These are phyloP conservation scores for Cosmia pyralina DNA, from an alignment of 2,888 invertebrate genomes.

Conservation along the genomic window DNA sequence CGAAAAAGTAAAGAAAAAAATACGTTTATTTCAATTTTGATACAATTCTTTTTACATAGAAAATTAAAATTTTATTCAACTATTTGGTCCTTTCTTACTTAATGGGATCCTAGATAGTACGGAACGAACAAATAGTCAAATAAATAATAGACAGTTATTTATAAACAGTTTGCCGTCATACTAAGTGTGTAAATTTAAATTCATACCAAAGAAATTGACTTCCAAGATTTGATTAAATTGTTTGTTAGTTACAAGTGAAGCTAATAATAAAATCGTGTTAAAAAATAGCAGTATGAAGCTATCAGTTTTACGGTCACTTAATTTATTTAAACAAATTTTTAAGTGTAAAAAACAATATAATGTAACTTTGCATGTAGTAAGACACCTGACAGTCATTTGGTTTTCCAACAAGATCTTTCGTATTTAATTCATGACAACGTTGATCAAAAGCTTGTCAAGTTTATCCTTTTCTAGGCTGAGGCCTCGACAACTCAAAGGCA, in stretches of 20 bases:
- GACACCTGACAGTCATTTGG: background rate
- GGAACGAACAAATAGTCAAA: too few relatives aligned
- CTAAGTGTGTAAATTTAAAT: background rate
- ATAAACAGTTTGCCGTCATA: too few relatives aligned
- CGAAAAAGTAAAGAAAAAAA: conserved; percentile 22
- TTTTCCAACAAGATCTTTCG: background rate
- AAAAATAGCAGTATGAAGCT: background rate
- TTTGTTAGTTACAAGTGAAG: too few relatives aligned
- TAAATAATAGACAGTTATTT: too few relatives aligned
- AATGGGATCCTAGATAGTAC: too few relatives aligned
- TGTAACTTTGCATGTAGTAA: background rate
- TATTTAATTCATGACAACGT: background rate
- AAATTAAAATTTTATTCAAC: background rate
- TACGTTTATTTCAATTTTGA: conserved; percentile 10
- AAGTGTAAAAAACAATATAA: background rate
- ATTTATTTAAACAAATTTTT: background rate
- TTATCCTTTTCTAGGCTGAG: background rate
- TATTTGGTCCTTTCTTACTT: background rate
- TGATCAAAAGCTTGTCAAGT: background rate
- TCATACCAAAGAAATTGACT: background rate
- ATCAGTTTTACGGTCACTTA: background rate
- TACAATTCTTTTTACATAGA: background rate
- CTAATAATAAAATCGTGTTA: too few relatives aligned
- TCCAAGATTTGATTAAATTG: too few relatives aligned
- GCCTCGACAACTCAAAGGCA: conserved; percentile 19